Base-by-base conservation (phyloP, 37 sponge, comb jelly and placozoan species). In the Petrosia ficiformis region DNA sequence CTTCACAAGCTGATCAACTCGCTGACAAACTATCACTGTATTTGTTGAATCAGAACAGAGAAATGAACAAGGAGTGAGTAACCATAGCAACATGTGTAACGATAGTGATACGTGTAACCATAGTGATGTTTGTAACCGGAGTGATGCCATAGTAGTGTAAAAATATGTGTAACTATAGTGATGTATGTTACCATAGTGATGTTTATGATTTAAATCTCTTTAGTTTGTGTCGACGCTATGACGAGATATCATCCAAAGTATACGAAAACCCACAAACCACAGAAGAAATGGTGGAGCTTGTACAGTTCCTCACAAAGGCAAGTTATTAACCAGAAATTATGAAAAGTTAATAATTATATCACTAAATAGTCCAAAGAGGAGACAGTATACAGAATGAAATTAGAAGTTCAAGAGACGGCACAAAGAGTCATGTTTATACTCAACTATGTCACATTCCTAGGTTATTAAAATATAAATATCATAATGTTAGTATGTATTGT, bases 161-260 rank as follows among this genome's bases (percentile, higher is more conserved):
- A n/a, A n/a, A n/a, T n/a, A n/a, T n/a, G n/a, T n/a, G n/a, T n/a
- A n/a, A n/a, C n/a, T n/a, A n/a, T n/a, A n/a, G n/a, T n/a, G n/a
- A n/a, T n/a, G n/a, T n/a, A n/a, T n/a, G n/a, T n/a, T n/a, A n/a
- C n/a, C 57, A 54, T 54, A 54, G 22, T 54, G 22, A 19, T 54
- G 57, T 24, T 54, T 22, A 54, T 54, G 57, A 54, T 24, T 70
- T 56, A 24, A 59, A 16, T 41, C 42, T 32, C 70, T 70, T n/a
- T 39, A 95, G 90, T 40, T 39, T 97, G 10, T 97, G 98, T 82
- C 75, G 84, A 42, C 83, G 83, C 28, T 97, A 93, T 69, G 94
- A 94, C 43, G 75, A 79, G 41, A 94, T 97, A 30, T 78, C 94
- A 28, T 86, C 80, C 60, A 82, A 75, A 71, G 80, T 91, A 44